Conservation (phyloP, 2,888 invertebrate species). For the Melinopterus prodromus region DNA sequence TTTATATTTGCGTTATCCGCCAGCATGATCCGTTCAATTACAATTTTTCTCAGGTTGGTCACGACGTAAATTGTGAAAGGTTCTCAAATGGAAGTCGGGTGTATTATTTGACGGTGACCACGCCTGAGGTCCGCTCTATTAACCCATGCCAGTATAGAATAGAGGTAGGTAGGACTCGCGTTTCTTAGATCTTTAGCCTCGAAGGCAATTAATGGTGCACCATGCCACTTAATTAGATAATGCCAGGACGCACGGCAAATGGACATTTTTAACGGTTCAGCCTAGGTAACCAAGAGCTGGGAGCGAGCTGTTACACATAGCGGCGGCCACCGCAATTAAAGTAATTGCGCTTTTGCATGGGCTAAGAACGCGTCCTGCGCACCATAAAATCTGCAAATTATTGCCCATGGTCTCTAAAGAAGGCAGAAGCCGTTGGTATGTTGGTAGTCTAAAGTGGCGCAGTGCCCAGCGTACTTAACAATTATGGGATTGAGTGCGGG, state of each 20-base stretch:
- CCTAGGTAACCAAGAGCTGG: slow-evolving; percentile 6
- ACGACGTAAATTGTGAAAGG: not conserved
- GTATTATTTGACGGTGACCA: not conserved
- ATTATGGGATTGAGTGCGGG: not conserved
- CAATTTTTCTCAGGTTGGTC: not conserved
- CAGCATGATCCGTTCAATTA: not conserved
- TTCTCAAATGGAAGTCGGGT: not conserved
- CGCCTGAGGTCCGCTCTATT: slow-evolving; percentile 25
- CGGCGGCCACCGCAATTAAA: slow-evolving; percentile 29
- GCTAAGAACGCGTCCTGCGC: not conserved
- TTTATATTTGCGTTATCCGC: not conserved
- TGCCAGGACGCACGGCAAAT: slow-evolving; percentile 26
- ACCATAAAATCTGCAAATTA: slow-evolving; percentile 4
- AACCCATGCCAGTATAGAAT: slow-evolving; percentile 23
- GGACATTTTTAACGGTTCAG: slow-evolving; percentile 29
- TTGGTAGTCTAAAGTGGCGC: not conserved
- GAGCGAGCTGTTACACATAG: slow-evolving; percentile 26
- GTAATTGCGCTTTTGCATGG: slow-evolving; percentile 29
- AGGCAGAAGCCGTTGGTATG: not conserved
- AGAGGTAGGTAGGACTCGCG: slow-evolving; percentile 17
- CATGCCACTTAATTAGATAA: slow-evolving; percentile 34
- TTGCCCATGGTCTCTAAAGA: not conserved
- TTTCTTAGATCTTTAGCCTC: slow-evolving; percentile 28
- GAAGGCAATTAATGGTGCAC: slow-evolving; percentile 30
- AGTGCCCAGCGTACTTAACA: not conserved